Base-by-base conservation (phyloP, 2,888 invertebrate species). In the Heteropelma amictum region DNA sequence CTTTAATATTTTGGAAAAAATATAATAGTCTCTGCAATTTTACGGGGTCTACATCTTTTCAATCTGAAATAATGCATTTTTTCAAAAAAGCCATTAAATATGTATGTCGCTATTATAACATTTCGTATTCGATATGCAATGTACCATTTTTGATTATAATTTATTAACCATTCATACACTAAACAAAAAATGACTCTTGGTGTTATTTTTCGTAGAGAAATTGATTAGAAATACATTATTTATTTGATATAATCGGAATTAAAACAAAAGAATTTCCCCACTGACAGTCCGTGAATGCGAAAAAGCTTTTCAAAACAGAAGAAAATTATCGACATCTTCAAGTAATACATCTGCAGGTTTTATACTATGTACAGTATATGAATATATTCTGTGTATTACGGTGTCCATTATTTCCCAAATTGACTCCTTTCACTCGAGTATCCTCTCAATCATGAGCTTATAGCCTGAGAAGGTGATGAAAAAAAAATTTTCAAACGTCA, bases 211-310 rank as follows among this genome's bases (percentile, higher is more conserved):
- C 1, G 10, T 8, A 30, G 10, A 30, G 10, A 30, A 35, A 35
- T 35, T n/a, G 10, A 1, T 14, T 14, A 38, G 17, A n/a, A 17
- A 7, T 1, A 42, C 10, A 42, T 10, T 42, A 38, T 64, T 53
- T 64, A 53, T 51, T 64, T 64, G 30, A 10, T 42, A 40, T 40
- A 53, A 19, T 10, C 30, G 17, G 45, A 56, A 56, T 35, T 42
- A 35, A 56, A 42, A 56, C 23, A 26, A 21, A 12, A 45, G 40
- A 33, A 17, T n/a, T 40, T 17, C 45, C 12, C 12, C 33, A 45
- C 47, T 42, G 67, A 10, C 33, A 8, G 2, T 33, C 8, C 33
- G 8, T 33, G 10, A n/a, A 33, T 1, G 1, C 33, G 33, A 6
- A 33, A 8, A 33, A 33, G n/a, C 33, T 6, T 33, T 6, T 33